Percentiles rank a stretch among this genome's conserved stretches.
These are phyloP conservation scores for Pterophyllum scalare DNA, from an alignment of 2,113 vertebrate species.

Conservation along the genomic window DNA sequence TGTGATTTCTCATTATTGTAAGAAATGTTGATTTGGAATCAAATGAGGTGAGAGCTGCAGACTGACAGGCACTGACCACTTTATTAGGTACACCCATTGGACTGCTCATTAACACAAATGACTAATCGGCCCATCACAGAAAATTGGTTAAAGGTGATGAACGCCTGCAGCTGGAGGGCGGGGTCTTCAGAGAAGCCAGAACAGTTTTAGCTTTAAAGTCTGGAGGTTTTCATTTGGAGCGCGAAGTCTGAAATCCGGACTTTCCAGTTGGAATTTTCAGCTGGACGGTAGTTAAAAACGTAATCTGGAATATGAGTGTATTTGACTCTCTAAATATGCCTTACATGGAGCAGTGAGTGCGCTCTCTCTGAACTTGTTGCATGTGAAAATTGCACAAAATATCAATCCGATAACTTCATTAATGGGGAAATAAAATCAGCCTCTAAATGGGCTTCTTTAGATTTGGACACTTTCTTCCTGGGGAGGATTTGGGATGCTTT, in stretches of 20 bases:
- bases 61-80: background rate
- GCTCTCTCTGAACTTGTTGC: no score
- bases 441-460: background rate
- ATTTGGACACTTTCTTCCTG: background rate
- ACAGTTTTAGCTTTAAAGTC: no score
- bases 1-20: background rate
- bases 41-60: background rate
- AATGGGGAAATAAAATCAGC: background rate
- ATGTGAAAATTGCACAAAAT: background rate
- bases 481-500: background rate
- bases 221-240: background rate
- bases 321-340: no score
- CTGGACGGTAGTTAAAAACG: no score
- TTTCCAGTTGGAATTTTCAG: background rate
- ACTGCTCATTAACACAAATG: background rate
- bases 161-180: no score
- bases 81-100: background rate
- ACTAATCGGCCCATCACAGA: background rate
- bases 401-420: background rate
- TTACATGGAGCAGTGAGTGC: no score
- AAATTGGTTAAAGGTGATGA: no score
- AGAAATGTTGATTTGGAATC: background rate
- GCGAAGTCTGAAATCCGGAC: background rate
- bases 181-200: no score
- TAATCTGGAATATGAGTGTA: no score